Evolutionary conservation across 2,113 vertebrate species (phyloP), one percentile per base, ranked within the genome.

Genomic region (Heterotilapia buettikoferi): DNA sequence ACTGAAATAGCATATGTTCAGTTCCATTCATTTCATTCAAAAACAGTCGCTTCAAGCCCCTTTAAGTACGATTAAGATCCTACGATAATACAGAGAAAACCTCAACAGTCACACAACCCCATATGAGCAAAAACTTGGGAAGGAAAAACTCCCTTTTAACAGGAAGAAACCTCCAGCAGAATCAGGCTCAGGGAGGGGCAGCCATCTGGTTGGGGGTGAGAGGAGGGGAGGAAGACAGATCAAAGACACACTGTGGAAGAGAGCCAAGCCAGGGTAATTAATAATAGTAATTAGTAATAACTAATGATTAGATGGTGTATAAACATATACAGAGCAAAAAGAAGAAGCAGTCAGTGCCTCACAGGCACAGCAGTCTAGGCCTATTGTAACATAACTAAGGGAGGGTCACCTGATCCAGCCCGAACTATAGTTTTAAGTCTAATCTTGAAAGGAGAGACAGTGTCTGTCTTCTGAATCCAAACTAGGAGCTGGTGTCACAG

Each of bases 281-380:
- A 66, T 38, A 66, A 66, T 38, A 66, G 61, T 66, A 66, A 40
- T 68, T 40, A 14, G n/a, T 68, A 40, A 68, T 68, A 68, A 68
- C 63, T 68, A 68, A 40, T 40, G 63, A 68, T 68, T 68, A 68
- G 5, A 68, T 68, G 63, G 63, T 40, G 36, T 68, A 14, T 40
- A 68, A 68, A 68, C 63, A 68, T 36, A 68, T 68, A 68, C 33
- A 40, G 36, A 21, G 11, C 6, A 40, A 40, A 40, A 68, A 40
- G 36, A 68, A 68, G 33, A 66, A 38, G 33, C 19, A 66, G 33
- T 38, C 61, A 38, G 33, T 38, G 61, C 33, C 33, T 66, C 63
- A 68, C 36, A 14, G n/a, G 36, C 63, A 38, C 19, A 66, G 33
- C 3, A 5, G 61, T 68, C 11, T 40, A 40, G n/a, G n/a, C 7